Conservation (phyloP, 1,140 invertebrate genomes). For the Archegozetes longisetosus region DNA sequence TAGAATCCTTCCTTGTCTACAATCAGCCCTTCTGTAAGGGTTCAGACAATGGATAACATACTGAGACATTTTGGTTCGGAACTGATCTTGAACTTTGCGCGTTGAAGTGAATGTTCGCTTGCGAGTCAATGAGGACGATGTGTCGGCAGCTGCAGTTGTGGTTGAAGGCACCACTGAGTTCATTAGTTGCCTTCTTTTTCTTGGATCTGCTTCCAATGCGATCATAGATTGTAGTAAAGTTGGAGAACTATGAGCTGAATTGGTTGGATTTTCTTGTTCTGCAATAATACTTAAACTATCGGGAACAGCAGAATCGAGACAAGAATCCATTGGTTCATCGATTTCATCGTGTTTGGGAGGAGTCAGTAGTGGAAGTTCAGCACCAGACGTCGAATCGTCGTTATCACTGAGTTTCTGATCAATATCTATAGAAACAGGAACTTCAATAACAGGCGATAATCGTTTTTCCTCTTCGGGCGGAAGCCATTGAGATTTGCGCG, state of each 20-base stretch:
- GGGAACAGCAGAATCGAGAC: not conserved
- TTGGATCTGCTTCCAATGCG: conserved; percentile 1
- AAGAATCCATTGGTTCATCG: not conserved
- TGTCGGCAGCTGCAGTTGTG: conserved; percentile 34
- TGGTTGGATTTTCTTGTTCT: conserved; percentile 16
- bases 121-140: conserved; percentile 38
- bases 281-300: not conserved
- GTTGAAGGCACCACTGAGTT: conserved; percentile 13
- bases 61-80: conserved; percentile 68
- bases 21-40: conserved; percentile 67
- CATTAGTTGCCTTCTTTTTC: not conserved
- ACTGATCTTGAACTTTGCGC: conserved; percentile 59
- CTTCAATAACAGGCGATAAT: not conserved
- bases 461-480: conserved; percentile 6
- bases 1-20: conserved; percentile 63
- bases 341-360: not conserved
- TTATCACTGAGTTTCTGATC: not conserved
- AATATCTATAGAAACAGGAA: not conserved
- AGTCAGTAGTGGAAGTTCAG: not conserved
- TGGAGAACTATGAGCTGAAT: not conserved
- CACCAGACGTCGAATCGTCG: not conserved
- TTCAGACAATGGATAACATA: conserved; percentile 78
- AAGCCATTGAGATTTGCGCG: conserved; percentile 13
- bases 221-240: not conserved
- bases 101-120: conserved; percentile 23